A percentile compares a stretch with the other conserved stretches of the same genome.
Evolutionary conservation across 2,888 invertebrate genomes (phyloP).

Genomic region (Phymatocera aterrima): DNA sequence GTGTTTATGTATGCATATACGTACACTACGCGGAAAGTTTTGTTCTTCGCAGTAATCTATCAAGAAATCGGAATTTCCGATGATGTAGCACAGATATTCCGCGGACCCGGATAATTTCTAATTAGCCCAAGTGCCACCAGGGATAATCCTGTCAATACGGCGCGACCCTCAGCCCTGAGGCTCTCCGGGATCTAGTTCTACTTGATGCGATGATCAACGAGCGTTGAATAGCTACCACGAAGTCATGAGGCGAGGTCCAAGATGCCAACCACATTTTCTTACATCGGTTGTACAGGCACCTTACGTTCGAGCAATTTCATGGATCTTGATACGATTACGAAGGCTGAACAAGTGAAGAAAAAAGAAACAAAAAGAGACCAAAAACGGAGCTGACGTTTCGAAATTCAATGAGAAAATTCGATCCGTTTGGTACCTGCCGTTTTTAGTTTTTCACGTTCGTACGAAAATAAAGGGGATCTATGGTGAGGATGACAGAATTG

Average conservation of each 20-base stretch:
- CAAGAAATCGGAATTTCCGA: no score
- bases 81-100: neutral
- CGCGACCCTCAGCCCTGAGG: neutral
- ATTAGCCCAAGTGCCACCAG: conserved; percentile 33
- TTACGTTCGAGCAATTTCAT: neutral
- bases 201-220: conserved; percentile 11
- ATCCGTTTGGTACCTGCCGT: no score
- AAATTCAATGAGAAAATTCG: no score
- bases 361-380: no score
- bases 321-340: no score
- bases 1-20: no score
- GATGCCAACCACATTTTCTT: neutral
- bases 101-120: conserved; percentile 26
- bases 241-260: neutral
- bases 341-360: neutral
- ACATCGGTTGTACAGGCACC: neutral
- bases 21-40: no score
- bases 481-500: no score
- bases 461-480: no score
- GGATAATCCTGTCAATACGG: conserved; percentile 31
- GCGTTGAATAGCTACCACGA: neutral
- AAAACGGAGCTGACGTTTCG: no score
- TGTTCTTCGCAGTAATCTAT: no score
- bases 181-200: neutral
- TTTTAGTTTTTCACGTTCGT: no score